phyloP scores from a whole-genome alignment of 2,888 invertebrate genomes.

The Phaonia tiefii region DNA sequence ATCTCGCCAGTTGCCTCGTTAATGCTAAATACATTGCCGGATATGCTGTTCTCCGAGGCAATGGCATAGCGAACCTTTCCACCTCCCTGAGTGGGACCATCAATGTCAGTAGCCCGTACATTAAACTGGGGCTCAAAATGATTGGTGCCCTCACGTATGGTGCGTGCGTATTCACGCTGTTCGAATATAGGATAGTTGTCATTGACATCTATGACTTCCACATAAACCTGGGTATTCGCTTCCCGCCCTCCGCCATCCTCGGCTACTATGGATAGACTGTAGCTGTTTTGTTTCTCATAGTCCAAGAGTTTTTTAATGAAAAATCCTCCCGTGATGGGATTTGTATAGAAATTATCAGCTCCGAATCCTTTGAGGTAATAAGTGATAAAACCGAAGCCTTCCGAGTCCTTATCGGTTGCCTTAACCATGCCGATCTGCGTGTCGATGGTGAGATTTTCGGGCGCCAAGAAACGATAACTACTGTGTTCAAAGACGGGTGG shows the following conservation, averaged over 20 bases:
- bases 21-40: slow-evolving; percentile 84
- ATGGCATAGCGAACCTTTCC: slow-evolving; percentile 85
- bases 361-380: slow-evolving; percentile 90
- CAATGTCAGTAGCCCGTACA: slow-evolving; percentile 89
- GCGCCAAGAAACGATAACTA: slow-evolving; percentile 85
- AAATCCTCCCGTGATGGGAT: slow-evolving; percentile 85
- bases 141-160: slow-evolving; percentile 88
- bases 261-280: slow-evolving; percentile 89
- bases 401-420: slow-evolving; percentile 88
- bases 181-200: slow-evolving; percentile 89
- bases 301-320: slow-evolving; percentile 86
- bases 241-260: slow-evolving; percentile 90
- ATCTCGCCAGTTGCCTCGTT: slow-evolving; percentile 87
- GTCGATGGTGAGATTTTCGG: slow-evolving; percentile 85
- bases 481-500: slow-evolving; percentile 85
- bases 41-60: slow-evolving; percentile 86
- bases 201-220: slow-evolving; percentile 88
- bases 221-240: slow-evolving; percentile 86
- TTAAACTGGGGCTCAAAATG: slow-evolving; percentile 90
- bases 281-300: slow-evolving; percentile 90
- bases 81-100: slow-evolving; percentile 87
- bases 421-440: slow-evolving; percentile 84
- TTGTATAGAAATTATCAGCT: slow-evolving; percentile 87
- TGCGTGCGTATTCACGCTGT: slow-evolving; percentile 86
- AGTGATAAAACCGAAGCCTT: slow-evolving; percentile 86